phyloP scores from a whole-genome alignment of 2,797 vertebrate genomes.

The Lates japonicus region DNA sequence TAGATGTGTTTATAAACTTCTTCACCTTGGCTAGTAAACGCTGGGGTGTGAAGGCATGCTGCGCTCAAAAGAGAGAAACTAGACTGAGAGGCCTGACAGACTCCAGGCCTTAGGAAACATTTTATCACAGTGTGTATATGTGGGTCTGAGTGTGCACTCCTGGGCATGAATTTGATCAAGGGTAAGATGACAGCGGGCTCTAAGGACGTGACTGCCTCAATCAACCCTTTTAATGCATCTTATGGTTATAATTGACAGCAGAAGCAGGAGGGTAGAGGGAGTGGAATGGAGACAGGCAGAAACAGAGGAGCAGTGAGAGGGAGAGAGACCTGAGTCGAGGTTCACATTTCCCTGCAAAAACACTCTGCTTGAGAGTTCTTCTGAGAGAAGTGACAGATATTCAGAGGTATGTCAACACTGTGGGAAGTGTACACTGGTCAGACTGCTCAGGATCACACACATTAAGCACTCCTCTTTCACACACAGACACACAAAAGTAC shows the following conservation, averaged over 20 bases:
- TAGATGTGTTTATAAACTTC: conserved; percentile 51
- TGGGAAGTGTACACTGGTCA: conserved; percentile 50
- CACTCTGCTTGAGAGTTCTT: conserved; percentile 53
- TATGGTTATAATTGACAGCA: conserved; percentile 66
- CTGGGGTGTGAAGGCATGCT: conserved; percentile 78
- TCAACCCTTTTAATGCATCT: conserved; percentile 68
- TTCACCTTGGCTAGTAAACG: conserved; percentile 61
- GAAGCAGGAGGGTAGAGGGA: conserved; percentile 39
- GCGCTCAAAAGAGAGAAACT: conserved; percentile 41
- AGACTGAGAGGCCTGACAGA: conserved; percentile 64
- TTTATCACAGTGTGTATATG: conserved; percentile 52
- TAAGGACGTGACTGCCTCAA: conserved; percentile 69
- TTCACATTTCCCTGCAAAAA: conserved; percentile 76
- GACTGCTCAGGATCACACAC: conserved; percentile 51
- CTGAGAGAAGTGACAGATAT: conserved; percentile 74
- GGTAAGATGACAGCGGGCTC: conserved; percentile 42
- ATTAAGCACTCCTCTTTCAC: conserved; percentile 41
- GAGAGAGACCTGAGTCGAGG: conserved; percentile 67
- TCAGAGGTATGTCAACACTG: conserved; percentile 75
- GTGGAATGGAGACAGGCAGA: conserved; percentile 36
- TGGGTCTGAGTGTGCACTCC: conserved; percentile 12
- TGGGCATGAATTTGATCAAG: conserved; percentile 53
- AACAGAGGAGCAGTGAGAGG: conserved; percentile 64
- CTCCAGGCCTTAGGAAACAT: conserved; percentile 72
- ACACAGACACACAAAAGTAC: conserved; percentile 39